phyloP scores from a whole-genome alignment of 2,113 vertebrate genomes.

The Salvelinus namaycush region DNA sequence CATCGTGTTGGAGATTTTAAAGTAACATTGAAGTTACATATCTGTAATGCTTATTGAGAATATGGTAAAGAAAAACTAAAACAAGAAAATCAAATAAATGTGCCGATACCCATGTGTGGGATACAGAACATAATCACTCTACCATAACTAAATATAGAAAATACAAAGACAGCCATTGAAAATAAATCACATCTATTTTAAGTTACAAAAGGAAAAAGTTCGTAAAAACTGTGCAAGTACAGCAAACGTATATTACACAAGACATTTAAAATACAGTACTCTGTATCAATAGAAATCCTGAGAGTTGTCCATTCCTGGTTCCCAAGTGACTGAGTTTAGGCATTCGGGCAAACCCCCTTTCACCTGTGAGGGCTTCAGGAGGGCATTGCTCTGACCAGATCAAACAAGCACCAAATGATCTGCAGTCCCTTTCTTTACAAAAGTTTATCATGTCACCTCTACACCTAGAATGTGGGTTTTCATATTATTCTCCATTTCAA shows the following conservation, averaged over 20 bases:
- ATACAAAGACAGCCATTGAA: constrained; percentile 52
- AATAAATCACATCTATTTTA: constrained; percentile 70
- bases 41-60: constrained; percentile 55
- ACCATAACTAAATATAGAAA: constrained; percentile 61
- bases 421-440: constrained; percentile 53
- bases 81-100: constrained; percentile 44
- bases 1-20: constrained; percentile 46
- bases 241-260: constrained; percentile 89
- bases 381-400: constrained; percentile 35
- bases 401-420: constrained; percentile 37
- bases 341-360: constrained; percentile 31
- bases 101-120: constrained; percentile 39
- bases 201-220: constrained; percentile 81
- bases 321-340: constrained; percentile 57
- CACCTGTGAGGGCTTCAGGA: constrained; percentile 16
- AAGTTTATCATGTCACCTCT: constrained; percentile 46
- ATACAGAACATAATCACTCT: constrained; percentile 60
- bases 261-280: constrained; percentile 93
- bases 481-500: constrained; percentile 31
- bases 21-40: constrained; percentile 41
- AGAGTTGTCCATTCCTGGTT: constrained; percentile 77
- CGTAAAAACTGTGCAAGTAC: constrained; percentile 97
- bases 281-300: constrained; percentile 94
- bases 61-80: constrained; percentile 49
- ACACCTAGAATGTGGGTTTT: constrained; percentile 29